A percentile compares a stretch with the other conserved stretches of the same genome.
Evolutionary conservation across 1,140 invertebrate genomes (phyloP).

Genomic region (Lerema accius): DNA sequence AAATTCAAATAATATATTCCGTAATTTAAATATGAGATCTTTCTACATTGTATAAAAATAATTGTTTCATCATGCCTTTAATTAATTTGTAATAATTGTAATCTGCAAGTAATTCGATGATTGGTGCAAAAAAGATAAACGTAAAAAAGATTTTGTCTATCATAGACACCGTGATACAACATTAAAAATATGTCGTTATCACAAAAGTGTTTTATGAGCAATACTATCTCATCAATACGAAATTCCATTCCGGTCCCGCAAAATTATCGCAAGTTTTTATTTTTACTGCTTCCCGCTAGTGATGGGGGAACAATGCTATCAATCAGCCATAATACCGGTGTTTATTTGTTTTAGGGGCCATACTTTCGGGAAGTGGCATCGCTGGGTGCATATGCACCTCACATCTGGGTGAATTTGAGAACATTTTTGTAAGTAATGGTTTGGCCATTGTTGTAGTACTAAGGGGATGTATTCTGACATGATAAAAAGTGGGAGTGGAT

Average conservation of each 20-base stretch:
- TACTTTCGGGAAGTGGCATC: constrained; percentile 35
- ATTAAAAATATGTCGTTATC: constrained; percentile 5
- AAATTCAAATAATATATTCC: no score
- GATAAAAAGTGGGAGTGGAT: no score
- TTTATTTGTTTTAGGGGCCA: constrained; percentile 53
- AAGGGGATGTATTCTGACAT: constrained; percentile 16
- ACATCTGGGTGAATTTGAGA: constrained; percentile 39
- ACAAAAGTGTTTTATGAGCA: constrained; percentile 2
- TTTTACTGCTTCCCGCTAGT: constrained; percentile 55
- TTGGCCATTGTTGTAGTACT: constrained; percentile 1
- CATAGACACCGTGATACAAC: no score
- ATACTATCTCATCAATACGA: no score
- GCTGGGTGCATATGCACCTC: constrained; percentile 31
- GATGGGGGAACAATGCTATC: constrained; percentile 44
- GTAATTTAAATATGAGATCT: no score
- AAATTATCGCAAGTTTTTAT: constrained; percentile 44
- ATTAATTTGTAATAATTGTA: no score
- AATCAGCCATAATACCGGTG: constrained; percentile 50
- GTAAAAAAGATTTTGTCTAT: no score
- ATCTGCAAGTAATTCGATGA: no score
- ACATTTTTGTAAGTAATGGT: constrained; percentile 26
- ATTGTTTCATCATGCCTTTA: no score
- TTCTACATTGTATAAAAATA: no score
- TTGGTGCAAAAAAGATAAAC: no score
- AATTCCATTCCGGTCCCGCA: no score